phyloP scores from a whole-genome alignment of 2,888 invertebrate species.

The Agrochola macilenta region DNA sequence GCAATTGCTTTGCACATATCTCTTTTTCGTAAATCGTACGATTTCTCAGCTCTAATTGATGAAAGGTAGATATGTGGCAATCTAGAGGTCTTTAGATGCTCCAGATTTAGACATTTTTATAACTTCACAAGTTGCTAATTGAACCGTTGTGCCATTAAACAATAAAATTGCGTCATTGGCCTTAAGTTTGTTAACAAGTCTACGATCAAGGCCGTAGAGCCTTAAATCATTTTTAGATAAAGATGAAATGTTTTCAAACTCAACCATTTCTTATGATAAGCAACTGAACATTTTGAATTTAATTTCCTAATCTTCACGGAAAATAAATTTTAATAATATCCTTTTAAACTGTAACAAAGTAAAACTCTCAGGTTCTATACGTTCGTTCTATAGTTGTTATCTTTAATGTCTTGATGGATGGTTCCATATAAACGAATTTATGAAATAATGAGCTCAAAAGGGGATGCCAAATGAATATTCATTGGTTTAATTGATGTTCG shows the following conservation, averaged over 20 bases:
- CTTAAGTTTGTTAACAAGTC: not conserved
- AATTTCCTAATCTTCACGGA: conserved; percentile 45
- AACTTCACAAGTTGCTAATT: not conserved
- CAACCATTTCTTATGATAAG: conserved; percentile 1
- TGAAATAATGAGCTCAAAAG: conserved; percentile 74
- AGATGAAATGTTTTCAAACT: not conserved
- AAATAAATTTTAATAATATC: conserved; percentile 45
- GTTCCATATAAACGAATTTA: conserved; percentile 75
- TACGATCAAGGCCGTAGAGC: not conserved
- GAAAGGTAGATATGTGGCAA: not conserved
- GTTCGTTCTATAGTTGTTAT: conserved; percentile 56
- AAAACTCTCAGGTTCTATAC: conserved; percentile 18
- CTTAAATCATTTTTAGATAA: not conserved
- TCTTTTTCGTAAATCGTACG: not conserved
- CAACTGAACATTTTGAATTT: not conserved
- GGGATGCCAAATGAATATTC: conserved; percentile 78
- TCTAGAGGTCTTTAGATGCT: not conserved
- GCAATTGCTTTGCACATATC: not conserved
- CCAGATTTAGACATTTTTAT: not conserved
- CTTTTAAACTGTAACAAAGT: conserved; percentile 33
- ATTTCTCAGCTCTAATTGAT: not conserved
- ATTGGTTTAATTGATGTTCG: conserved; percentile 79
- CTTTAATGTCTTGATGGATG: conserved; percentile 70
- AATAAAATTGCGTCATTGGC: not conserved
- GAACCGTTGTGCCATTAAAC: not conserved